phyloP scores from a whole-genome alignment of 2,113 vertebrate genomes.

The Acrocephalus kingi region DNA sequence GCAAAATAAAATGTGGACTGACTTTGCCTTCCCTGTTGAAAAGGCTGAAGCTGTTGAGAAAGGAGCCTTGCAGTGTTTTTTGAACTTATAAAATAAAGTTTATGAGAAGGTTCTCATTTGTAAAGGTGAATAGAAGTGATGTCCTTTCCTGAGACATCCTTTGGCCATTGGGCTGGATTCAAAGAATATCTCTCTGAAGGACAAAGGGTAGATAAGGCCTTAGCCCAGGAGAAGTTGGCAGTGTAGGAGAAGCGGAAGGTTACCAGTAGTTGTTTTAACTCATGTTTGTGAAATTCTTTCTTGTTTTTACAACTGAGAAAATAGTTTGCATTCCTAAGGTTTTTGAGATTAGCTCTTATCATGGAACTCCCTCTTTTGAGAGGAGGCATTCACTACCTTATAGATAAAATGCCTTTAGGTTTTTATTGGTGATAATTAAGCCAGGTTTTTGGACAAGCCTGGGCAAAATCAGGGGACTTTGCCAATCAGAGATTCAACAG shows the following conservation, averaged over 20 bases:
- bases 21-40: neutral
- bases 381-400: slow-evolving; percentile 47
- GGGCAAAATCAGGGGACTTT: neutral
- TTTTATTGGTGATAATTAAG: slow-evolving; percentile 52
- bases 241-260: neutral
- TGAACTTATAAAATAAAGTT: neutral
- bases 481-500: neutral
- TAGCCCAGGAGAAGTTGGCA: neutral
- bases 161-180: neutral
- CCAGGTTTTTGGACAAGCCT: slow-evolving; percentile 24
- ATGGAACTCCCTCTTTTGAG: slow-evolving; percentile 54
- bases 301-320: slow-evolving; percentile 64
- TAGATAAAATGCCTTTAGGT: slow-evolving; percentile 53
- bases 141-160: neutral
- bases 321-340: slow-evolving; percentile 67
- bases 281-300: slow-evolving; percentile 55
- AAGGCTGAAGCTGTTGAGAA: neutral
- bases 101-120: neutral
- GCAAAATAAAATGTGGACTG: neutral
- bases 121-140: neutral
- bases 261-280: slow-evolving; percentile 49
- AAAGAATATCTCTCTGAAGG: neutral
- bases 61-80: neutral
- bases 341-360: slow-evolving; percentile 74
- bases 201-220: neutral